Conservation (phyloP, 92 coral and sea anemone species). For the Porites lobata region DNA sequence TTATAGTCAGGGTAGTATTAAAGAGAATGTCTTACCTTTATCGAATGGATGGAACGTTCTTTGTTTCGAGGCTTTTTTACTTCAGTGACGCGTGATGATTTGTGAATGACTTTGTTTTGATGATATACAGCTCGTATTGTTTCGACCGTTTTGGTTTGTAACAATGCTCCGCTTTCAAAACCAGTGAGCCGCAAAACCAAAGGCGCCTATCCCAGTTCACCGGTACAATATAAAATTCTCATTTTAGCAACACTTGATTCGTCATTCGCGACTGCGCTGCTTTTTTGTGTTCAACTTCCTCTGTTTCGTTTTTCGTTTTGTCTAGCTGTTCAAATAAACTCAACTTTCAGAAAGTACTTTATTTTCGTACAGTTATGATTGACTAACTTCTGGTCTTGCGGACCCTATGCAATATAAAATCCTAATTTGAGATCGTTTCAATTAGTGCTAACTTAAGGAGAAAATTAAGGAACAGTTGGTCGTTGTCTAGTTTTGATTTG, state of each 20-base stretch:
- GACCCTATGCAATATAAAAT: too few species aligned
- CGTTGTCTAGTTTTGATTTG: too few species aligned
- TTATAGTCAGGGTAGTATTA: background rate
- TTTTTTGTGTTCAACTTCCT: background rate
- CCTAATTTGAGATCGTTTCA: too few species aligned
- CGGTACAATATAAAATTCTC: background rate
- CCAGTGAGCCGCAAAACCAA: constrained; percentile 46
- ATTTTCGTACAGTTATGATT: too few species aligned
- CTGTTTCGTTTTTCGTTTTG: too few species aligned
- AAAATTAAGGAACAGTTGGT: too few species aligned
- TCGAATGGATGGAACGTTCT: constrained; percentile 2
- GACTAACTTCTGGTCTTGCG: too few species aligned
- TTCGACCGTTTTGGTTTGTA: background rate
- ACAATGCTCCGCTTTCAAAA: constrained; percentile 15
- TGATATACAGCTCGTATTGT: constrained; percentile 19
- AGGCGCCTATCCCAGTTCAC: constrained; percentile 12
- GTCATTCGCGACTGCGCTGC: background rate
- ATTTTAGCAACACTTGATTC: background rate
- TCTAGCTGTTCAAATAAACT: too few species aligned
- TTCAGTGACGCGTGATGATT: constrained; percentile 3
- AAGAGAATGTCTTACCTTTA: constrained; percentile 16
- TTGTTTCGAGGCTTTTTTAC: constrained; percentile 8
- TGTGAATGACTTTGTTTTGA: constrained; percentile 37
- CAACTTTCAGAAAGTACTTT: too few species aligned
- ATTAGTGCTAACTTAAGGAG: too few species aligned